Conservation (phyloP, 1,140 invertebrate species). For the Pteromalus puparum region DNA sequence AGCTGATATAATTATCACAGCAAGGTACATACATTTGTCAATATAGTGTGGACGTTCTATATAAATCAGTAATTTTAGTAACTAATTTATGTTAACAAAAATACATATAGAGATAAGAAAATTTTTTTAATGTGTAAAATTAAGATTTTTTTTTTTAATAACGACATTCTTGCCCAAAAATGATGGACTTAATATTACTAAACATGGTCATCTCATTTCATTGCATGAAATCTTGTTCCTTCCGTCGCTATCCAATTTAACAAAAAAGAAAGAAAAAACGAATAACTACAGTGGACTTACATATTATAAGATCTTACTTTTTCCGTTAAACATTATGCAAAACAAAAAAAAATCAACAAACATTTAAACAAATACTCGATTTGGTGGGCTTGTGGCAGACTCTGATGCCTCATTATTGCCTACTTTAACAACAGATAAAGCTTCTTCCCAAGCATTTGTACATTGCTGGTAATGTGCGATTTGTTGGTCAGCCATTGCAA, state of each 20-base stretch:
- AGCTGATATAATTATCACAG: conserved; percentile 53
- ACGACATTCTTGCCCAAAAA: conserved; percentile 27
- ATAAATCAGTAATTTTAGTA: conserved; percentile 36
- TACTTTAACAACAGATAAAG: conserved; percentile 70
- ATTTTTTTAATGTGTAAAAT: conserved; percentile 2
- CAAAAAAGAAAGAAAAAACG: neutral
- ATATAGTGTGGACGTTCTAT: conserved; percentile 45
- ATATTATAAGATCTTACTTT: neutral
- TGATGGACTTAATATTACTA: neutral
- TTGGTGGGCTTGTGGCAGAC: conserved; percentile 57
- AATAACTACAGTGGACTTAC: conserved; percentile 12
- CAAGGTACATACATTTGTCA: conserved; percentile 47
- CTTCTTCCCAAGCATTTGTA: conserved; percentile 79
- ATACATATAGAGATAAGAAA: conserved; percentile 27
- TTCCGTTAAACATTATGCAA: neutral
- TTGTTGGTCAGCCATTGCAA: conserved; percentile 81
- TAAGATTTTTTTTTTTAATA: neutral
- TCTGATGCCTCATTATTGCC: conserved; percentile 59
- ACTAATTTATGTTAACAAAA: conserved; percentile 30
- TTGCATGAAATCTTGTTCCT: conserved; percentile 32
- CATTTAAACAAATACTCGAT: conserved; percentile 58
- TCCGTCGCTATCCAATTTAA: conserved; percentile 5
- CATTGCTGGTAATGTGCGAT: conserved; percentile 82
- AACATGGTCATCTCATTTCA: conserved; percentile 25
- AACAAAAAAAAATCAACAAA: conserved; percentile 48